Percentiles rank a stretch among this genome's conserved stretches.
Conservation (phyloP, 2,888 invertebrate species). For the Leucoma salicis region DNA sequence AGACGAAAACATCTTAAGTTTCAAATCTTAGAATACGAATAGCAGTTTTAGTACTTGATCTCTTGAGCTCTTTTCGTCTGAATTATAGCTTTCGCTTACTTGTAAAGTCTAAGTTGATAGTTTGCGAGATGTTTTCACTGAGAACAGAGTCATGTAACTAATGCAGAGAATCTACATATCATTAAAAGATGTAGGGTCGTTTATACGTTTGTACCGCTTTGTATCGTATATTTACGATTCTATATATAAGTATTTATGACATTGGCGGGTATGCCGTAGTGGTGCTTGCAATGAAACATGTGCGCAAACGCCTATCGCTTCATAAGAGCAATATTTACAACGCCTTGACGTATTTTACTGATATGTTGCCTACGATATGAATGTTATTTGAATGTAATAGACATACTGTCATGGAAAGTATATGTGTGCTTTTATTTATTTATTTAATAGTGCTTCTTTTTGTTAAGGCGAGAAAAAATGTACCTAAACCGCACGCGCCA, state of each 20-base stretch:
- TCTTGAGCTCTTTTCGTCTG: slow-evolving; percentile 37
- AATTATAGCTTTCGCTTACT: slow-evolving; percentile 22
- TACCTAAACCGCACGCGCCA: too few relatives aligned
- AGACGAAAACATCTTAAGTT: slow-evolving; percentile 32
- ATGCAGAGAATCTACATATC: slow-evolving; percentile 81
- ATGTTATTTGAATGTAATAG: too few relatives aligned
- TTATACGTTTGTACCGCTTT: slow-evolving; percentile 80
- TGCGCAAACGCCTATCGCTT: slow-evolving; percentile 68
- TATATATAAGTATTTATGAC: slow-evolving; percentile 74
- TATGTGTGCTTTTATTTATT: too few relatives aligned
- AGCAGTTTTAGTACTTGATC: neutral
- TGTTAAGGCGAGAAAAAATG: too few relatives aligned
- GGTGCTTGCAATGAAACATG: slow-evolving; percentile 56
- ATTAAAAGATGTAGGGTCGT: slow-evolving; percentile 79
- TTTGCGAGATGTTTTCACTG: slow-evolving; percentile 78
- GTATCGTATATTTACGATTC: slow-evolving; percentile 75
- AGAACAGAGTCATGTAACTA: slow-evolving; percentile 81
- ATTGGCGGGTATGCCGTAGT: slow-evolving; percentile 50
- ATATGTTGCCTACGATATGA: too few relatives aligned
- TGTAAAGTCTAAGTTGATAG: slow-evolving; percentile 24
- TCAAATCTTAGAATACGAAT: slow-evolving; percentile 10
- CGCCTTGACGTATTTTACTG: neutral
- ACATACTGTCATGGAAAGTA: too few relatives aligned
- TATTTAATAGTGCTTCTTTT: too few relatives aligned
- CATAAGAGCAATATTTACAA: slow-evolving; percentile 37